Evolutionary conservation across 2,888 invertebrate species (phyloP).

Genomic region (Leucoptera coffeella): DNA sequence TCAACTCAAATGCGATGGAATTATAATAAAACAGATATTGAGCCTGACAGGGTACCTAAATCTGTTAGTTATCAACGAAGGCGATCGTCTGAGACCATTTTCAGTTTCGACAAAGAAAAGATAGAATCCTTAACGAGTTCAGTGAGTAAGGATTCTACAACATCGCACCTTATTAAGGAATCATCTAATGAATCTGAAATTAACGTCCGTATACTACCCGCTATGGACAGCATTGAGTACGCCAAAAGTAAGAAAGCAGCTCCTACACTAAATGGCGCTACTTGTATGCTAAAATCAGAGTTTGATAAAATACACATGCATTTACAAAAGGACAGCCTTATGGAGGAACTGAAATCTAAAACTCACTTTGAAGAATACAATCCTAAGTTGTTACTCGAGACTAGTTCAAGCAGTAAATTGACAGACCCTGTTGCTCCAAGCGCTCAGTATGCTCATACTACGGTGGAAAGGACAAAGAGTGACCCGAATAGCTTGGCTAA

Average conservation of each 20-base stretch:
- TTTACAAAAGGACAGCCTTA: slow-evolving; percentile 48
- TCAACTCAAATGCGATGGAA: too few relatives aligned
- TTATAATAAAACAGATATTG: slow-evolving; percentile 52
- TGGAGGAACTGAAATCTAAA: slow-evolving; percentile 60
- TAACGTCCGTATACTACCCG: slow-evolving; percentile 37
- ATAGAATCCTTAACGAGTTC: slow-evolving; percentile 64
- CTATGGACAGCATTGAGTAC: slow-evolving; percentile 51
- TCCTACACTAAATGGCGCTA: slow-evolving; percentile 30
- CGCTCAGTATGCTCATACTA: slow-evolving; percentile 63
- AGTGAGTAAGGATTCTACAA: slow-evolving; percentile 27
- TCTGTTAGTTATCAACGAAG: slow-evolving; percentile 52
- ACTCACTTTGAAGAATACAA: slow-evolving; percentile 67
- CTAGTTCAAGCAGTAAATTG: slow-evolving; percentile 45
- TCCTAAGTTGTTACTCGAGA: slow-evolving; percentile 56
- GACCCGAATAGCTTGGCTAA: slow-evolving; percentile 76
- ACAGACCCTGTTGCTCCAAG: slow-evolving; percentile 50
- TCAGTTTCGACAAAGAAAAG: slow-evolving; percentile 71
- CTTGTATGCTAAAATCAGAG: slow-evolving; percentile 51
- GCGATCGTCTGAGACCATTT: slow-evolving; percentile 66
- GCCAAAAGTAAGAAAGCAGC: slow-evolving; percentile 47
- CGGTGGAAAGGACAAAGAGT: slow-evolving; percentile 79
- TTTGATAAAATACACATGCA: slow-evolving; percentile 46
- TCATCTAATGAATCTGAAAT: slow-evolving; percentile 49
- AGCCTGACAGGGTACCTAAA: slow-evolving; percentile 47
- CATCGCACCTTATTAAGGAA: slow-evolving; percentile 35